phyloP scores from a whole-genome alignment of 2,797 vertebrate species.

The Aeoliscus strigatus region DNA sequence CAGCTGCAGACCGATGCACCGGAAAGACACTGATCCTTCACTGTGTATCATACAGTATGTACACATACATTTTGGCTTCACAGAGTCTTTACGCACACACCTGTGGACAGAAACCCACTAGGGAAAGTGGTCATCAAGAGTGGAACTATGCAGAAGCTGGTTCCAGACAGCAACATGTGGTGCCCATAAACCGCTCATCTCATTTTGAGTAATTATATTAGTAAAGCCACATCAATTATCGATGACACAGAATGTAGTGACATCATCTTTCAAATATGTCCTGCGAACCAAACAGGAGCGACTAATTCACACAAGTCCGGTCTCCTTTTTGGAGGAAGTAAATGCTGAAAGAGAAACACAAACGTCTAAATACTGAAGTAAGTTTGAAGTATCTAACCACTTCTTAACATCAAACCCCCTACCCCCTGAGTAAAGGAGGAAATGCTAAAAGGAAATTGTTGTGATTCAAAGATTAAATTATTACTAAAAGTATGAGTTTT shows the following conservation, averaged over 20 bases:
- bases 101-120: conserved; percentile 9
- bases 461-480: conserved; percentile 1
- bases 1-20: conserved; percentile 57
- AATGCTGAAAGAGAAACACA: too few species aligned
- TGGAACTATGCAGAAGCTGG: conserved; percentile 57
- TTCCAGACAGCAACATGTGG: conserved; percentile 65
- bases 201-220: conserved; percentile 58
- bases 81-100: conserved; percentile 13
- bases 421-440: too few species aligned
- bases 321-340: too few species aligned
- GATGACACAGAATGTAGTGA: conserved; percentile 52
- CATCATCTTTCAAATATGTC: conserved; percentile 60
- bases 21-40: conserved; percentile 10
- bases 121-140: conserved; percentile 30
- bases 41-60: not conserved
- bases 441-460: not conserved
- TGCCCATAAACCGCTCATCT: conserved; percentile 59
- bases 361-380: too few species aligned
- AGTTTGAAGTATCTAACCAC: too few species aligned
- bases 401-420: too few species aligned
- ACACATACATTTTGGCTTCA: conserved; percentile 1
- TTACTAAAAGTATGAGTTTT: conserved; percentile 9
- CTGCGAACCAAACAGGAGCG: conserved; percentile 38
- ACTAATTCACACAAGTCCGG: conserved; percentile 23
- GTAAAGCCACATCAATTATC: conserved; percentile 64